Base-by-base conservation (phyloP, 2,113 vertebrate genomes). In the Terrapene triunguis region DNA sequence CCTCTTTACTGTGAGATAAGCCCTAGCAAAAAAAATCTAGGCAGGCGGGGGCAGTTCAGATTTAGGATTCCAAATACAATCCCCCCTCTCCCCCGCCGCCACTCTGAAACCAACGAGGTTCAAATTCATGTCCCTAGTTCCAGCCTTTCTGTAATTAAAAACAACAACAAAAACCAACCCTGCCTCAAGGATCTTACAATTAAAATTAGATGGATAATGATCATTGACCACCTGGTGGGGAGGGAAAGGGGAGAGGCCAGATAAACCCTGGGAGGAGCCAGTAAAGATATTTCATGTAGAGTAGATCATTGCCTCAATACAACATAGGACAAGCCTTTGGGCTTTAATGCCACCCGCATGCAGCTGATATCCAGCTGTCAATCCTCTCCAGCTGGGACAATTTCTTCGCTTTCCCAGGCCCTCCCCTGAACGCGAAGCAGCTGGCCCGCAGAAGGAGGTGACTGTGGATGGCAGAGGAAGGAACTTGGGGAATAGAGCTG, bases 71-170 rank as follows among this genome's bases (percentile, higher is more conserved):
- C 65, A 72, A 38, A 38, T 72, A 38, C 65, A 10, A 10, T 32
- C 2, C 14, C 12, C 5, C 14, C 13, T 3, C 2, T 2, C 8
- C 1, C 8, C 3, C 8, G 38, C 32, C 14, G 7, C 27, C 14
- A 6, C 35, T 69, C 35, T 38, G 65, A 69, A n/a, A 72, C 9
- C 65, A 65, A 7, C 8, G 19, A 72, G 35, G 65, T 38, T 22
- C 65, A 72, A 38, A 72, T 72, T 21, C 65, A 38, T 22, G 17
- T 19, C 35, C 16, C 38, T 80, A 42, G 51, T 84, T 88, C 80
- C 51, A 53, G 6, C 57, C 47, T 35, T 8, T 82, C 92, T 80
- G 25, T 25, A 10, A 25, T 48, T 84, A 84, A 72, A 21, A 38
- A 17, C 65, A 72, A n/a, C 21, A 72, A 69, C 35, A n/a, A 72